Evolutionary conservation across 1,140 invertebrate species (phyloP).

Genomic region (roundworm (Caenorhabditis elegans)): DNA sequence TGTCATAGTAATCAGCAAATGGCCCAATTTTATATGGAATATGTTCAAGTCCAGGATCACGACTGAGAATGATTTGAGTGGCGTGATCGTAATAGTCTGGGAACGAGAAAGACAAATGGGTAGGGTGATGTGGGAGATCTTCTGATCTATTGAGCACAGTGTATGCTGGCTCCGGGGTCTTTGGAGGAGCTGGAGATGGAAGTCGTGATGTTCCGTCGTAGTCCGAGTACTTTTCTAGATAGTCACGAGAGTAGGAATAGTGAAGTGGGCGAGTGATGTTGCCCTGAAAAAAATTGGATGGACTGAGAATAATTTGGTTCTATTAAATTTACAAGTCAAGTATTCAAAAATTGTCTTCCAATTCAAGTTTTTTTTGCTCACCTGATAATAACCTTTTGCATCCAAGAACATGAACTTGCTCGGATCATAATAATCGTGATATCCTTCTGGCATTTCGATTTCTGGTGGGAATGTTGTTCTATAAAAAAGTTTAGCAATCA

Average conservation of each 20-base stretch:
- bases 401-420: constrained; percentile 3
- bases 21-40: background rate
- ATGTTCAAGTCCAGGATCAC: background rate
- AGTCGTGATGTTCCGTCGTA: background rate
- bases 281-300: no score
- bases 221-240: constrained; percentile 16
- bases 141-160: background rate
- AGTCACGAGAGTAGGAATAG: constrained; percentile 9
- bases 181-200: background rate
- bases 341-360: no score
- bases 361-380: no score
- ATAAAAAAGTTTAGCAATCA: background rate
- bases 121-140: background rate
- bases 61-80: background rate
- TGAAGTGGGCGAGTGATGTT: constrained; percentile 15
- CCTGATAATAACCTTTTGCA: background rate
- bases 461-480: constrained; percentile 11
- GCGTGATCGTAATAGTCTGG: background rate
- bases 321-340: no score
- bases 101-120: background rate
- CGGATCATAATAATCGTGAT: constrained; percentile 6
- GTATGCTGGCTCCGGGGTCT: background rate
- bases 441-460: constrained; percentile 5
- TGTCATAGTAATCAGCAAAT: background rate
- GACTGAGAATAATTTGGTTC: no score